Evolutionary conservation across 2,113 vertebrate genomes (phyloP).

Genomic region (Actenoides hombroni): DNA sequence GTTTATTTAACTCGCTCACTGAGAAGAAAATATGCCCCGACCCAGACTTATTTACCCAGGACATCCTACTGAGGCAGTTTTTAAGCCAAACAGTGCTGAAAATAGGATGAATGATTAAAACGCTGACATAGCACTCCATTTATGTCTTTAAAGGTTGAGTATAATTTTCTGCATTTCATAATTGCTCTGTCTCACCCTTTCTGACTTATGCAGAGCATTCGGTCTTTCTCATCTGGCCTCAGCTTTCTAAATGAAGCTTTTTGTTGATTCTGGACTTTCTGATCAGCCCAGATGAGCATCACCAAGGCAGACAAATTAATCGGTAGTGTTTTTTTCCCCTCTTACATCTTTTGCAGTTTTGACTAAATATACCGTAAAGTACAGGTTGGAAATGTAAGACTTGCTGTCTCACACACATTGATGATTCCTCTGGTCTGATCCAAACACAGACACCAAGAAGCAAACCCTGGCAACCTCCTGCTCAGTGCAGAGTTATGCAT

Average conservation of each 20-base stretch:
- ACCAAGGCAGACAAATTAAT: not conserved
- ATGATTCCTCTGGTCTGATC: not conserved
- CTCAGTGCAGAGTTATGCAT: too few species aligned
- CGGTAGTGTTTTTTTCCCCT: not conserved
- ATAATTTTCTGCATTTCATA: not conserved
- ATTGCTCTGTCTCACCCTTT: not conserved
- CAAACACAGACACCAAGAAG: not conserved
- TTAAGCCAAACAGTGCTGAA: not conserved
- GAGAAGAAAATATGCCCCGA: not conserved
- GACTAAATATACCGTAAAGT: not conserved
- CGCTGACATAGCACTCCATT: not conserved
- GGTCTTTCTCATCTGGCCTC: not conserved
- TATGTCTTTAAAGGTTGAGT: not conserved
- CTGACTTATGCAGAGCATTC: constrained; percentile 2
- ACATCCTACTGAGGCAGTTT: not conserved
- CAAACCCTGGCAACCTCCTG: not conserved
- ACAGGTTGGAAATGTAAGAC: not conserved
- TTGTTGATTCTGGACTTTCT: constrained; percentile 7
- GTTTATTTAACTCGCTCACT: not conserved
- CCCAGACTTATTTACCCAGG: constrained; percentile 4
- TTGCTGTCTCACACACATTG: not conserved
- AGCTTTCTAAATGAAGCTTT: constrained; percentile 28
- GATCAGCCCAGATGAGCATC: not conserved
- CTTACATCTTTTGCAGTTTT: not conserved
- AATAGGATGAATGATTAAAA: not conserved